Conservation (phyloP, 2,113 vertebrate genomes). For the Lamprologus sp. region DNA sequence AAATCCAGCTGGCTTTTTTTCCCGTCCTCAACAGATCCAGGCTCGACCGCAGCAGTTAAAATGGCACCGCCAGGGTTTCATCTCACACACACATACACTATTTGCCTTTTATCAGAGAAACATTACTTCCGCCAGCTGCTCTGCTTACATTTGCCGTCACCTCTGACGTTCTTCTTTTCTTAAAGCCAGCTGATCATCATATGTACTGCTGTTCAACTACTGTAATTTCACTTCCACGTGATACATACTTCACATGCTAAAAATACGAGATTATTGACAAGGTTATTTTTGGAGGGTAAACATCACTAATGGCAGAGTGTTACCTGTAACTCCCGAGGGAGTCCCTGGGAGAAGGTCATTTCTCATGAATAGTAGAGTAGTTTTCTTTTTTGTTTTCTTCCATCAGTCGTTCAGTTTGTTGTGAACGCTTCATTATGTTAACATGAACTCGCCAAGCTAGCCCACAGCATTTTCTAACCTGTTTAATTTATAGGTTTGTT, state of each 20-base stretch:
- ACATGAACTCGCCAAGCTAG: background rate
- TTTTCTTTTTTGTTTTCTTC: background rate
- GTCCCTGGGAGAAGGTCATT: background rate
- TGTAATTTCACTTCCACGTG: background rate
- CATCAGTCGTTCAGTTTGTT: background rate
- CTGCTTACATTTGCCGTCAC: background rate
- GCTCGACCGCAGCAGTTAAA: background rate
- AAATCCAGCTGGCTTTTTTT: background rate
- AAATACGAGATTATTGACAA: background rate
- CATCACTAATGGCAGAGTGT: background rate
- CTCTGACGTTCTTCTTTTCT: background rate
- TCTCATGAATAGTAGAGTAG: background rate
- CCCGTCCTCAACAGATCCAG: background rate
- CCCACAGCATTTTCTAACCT: background rate
- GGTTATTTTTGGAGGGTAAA: background rate
- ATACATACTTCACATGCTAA: background rate
- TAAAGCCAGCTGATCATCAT: background rate
- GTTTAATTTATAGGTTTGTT: conserved; percentile 31
- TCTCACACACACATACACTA: background rate
- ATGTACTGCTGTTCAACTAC: background rate
- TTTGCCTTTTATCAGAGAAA: background rate
- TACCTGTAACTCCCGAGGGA: background rate
- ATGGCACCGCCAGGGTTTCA: background rate
- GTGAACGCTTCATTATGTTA: background rate
- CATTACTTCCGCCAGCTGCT: background rate